A percentile compares a stretch with the other conserved stretches of the same genome.
phyloP scores from a whole-genome alignment of 2,797 vertebrate genomes.

The Erithacus rubecula region DNA sequence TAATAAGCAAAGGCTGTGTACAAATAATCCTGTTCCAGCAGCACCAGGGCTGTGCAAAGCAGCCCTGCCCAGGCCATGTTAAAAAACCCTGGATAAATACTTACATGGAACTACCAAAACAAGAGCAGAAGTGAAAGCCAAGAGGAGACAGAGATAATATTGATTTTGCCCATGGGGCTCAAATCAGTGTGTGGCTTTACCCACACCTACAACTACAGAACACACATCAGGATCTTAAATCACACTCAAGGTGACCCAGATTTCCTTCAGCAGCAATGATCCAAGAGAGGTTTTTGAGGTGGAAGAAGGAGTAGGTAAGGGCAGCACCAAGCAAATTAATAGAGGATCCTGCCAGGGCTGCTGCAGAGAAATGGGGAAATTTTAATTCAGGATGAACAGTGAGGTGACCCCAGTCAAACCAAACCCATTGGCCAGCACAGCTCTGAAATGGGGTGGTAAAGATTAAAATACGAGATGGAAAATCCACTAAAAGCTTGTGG shows the following conservation, averaged over 20 bases:
- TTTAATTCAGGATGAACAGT: not conserved
- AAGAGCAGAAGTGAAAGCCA: not conserved
- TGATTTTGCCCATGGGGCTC: not conserved
- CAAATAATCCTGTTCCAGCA: not conserved
- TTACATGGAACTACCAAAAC: not conserved
- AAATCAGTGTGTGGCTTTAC: not conserved
- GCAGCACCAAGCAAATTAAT: not conserved
- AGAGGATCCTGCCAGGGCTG: not conserved
- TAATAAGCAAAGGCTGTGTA: constrained; percentile 19
- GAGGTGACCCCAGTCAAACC: not conserved
- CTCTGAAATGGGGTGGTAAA: not conserved
- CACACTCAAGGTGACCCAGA: not conserved
- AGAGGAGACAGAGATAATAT: not conserved
- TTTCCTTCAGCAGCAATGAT: not conserved
- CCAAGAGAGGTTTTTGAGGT: not conserved
- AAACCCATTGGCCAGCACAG: not conserved
- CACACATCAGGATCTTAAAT: not conserved
- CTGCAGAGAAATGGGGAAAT: not conserved
- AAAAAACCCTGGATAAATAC: constrained; percentile 31
- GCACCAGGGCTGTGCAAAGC: not conserved
- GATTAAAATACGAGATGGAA: not conserved
- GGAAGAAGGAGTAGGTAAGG: not conserved
- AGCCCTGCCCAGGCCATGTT: not conserved
- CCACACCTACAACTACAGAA: not conserved
- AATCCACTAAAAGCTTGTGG: not conserved